Base-by-base conservation (phyloP, 2,888 invertebrate genomes). In the Cryptocephalus moraei region DNA sequence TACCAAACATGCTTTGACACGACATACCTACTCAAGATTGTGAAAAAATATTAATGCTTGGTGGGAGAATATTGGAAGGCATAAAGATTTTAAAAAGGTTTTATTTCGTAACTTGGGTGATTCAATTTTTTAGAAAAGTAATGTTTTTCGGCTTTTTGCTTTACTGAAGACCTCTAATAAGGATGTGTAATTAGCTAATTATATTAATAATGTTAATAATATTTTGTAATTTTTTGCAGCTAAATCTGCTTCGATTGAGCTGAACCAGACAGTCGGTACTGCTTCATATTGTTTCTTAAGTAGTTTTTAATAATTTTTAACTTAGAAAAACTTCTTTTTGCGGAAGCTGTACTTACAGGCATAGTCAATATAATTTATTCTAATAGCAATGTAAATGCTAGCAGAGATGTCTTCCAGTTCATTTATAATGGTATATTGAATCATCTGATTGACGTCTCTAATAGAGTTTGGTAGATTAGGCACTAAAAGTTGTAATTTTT, bases 271-370 rank as follows among this genome's bases (percentile, higher is more conserved):
- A 14, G 32, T 42, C 1, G 31, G 42, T 42, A 8, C 42, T 42
- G 42, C 33, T 32, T 42, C 42, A 42, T 42, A 10, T 1, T 22
- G 42, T 42, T 45, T 46, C n/a, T n/a, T n/a, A n/a, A n/a, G n/a
- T n/a, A n/a, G n/a, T n/a, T n/a, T n/a, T n/a, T n/a, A n/a, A n/a
- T 31, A 32, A 48, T 31, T 47, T 14, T 46, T 48, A 48, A 41
- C 34, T 48, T 48, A 32, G 38, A 48, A 42, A 48, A 48, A 40
- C 42, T 47, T 38, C 48, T 34, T 34, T 34, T n/a, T 34, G 34
- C 34, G 34, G 34, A 34, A 34, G 34, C n/a, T 34, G 34, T 34
- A 9, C 34, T 34, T 34, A 34, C 34, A 34, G 34, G 34, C 34
- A 34, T 34, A 34, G 34, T 34, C 34, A 34, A 34, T n/a, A 34